Evolutionary conservation across 1,140 invertebrate species (phyloP).

Genomic region (Adoxophyes honmai): DNA sequence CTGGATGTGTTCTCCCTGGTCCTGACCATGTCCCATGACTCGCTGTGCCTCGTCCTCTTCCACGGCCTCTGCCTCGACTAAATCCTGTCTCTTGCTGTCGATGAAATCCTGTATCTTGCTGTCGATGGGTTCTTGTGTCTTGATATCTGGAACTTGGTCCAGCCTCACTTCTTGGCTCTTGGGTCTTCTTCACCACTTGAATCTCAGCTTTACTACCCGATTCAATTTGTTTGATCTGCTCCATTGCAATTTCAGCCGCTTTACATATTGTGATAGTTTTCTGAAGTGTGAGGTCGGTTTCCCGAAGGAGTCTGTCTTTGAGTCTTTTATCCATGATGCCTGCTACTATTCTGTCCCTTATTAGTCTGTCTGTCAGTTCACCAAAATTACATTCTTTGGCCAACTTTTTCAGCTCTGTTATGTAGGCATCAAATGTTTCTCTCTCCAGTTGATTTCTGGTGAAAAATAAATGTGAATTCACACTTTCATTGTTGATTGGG

Average conservation of each 20-base stretch:
- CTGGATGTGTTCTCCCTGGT: too few species aligned
- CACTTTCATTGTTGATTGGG: slow-evolving; percentile 5
- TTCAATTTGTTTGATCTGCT: background rate
- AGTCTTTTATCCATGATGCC: background rate
- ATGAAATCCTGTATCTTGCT: too few species aligned
- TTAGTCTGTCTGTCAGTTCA: background rate
- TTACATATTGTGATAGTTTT: background rate
- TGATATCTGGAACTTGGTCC: background rate
- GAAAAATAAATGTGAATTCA: too few species aligned
- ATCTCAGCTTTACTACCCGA: too few species aligned
- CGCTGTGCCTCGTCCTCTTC: background rate
- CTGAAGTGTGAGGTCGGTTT: background rate
- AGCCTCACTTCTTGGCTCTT: background rate
- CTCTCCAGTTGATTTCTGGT: background rate
- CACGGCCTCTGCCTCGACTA: background rate
- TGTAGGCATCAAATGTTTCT: background rate
- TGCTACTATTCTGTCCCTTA: slow-evolving; percentile 3
- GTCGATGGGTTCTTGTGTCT: background rate
- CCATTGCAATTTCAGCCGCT: background rate
- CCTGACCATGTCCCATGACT: too few species aligned
- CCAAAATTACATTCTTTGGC: background rate
- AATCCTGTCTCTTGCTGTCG: too few species aligned
- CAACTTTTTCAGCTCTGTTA: slow-evolving; percentile 9
- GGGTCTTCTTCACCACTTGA: background rate
- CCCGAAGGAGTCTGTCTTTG: background rate